These are phyloP conservation scores for Ernsta delagoae DNA, from an alignment of 2,888 invertebrate genomes.

Conservation along the genomic window DNA sequence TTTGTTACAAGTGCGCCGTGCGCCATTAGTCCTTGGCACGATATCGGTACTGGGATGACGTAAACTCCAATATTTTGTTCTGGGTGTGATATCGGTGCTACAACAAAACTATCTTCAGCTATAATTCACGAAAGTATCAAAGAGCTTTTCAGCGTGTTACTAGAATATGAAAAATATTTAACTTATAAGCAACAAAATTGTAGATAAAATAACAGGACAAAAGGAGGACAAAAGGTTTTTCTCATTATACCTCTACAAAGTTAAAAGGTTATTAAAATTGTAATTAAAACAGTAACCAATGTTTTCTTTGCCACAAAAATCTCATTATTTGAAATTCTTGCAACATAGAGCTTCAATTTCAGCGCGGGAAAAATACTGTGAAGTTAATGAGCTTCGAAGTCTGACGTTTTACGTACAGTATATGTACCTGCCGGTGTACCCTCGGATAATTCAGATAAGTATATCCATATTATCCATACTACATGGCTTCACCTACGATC, in stretches of 20 bases:
- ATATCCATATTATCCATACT: not conserved
- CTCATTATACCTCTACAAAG: not conserved
- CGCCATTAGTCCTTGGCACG: conserved; percentile 34
- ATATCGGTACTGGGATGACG: conserved; percentile 14
- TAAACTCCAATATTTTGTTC: conserved; percentile 28
- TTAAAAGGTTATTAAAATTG: conserved; percentile 9
- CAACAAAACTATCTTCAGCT: too few relatives aligned
- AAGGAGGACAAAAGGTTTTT: not conserved
- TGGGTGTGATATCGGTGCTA: not conserved
- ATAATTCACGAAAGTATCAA: not conserved
- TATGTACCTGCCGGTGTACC: not conserved
- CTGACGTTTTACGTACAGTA: not conserved
- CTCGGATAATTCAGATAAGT: not conserved
- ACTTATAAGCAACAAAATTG: not conserved
- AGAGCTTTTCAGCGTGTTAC: too few relatives aligned
- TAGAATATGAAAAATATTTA: too few relatives aligned
- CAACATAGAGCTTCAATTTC: conserved; percentile 16
- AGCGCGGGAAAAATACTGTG: conserved; percentile 18
- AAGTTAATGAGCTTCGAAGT: conserved; percentile 20
- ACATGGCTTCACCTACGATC: too few relatives aligned
- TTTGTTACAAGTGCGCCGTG: conserved; percentile 20
- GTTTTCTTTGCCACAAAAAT: conserved; percentile 24
- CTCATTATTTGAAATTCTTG: conserved; percentile 23
- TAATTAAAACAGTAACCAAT: conserved; percentile 19
- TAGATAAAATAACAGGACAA: not conserved